These are phyloP conservation scores for Oryzias sinensis DNA, from an alignment of 2,797 vertebrate species.

Conservation along the genomic window DNA sequence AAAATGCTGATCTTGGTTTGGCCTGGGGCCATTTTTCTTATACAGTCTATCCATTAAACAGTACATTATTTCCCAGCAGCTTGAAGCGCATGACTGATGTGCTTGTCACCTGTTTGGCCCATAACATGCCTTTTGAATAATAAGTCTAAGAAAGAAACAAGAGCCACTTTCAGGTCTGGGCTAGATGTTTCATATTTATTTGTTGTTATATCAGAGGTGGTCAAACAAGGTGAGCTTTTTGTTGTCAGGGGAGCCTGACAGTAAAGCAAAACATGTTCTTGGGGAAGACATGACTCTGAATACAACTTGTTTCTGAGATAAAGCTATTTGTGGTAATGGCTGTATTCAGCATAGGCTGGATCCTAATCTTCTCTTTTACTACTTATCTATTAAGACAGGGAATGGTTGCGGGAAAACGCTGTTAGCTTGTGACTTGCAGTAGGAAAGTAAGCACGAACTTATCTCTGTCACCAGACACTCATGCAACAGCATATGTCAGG, in stretches of 20 bases:
- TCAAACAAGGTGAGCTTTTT: background rate
- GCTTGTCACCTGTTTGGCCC: slow-evolving; percentile 59
- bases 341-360: slow-evolving; percentile 42
- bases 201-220: slow-evolving; percentile 36
- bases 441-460: slow-evolving; percentile 54
- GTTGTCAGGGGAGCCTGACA: slow-evolving; percentile 20
- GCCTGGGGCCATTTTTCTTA: slow-evolving; percentile 71
- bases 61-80: slow-evolving; percentile 61
- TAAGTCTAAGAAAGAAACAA: slow-evolving; percentile 7
- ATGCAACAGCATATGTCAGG: slow-evolving; percentile 60
- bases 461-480: slow-evolving; percentile 67
- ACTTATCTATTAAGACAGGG: slow-evolving; percentile 45
- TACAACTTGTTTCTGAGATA: slow-evolving; percentile 52
- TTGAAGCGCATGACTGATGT: slow-evolving; percentile 63
- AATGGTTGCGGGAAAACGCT: slow-evolving; percentile 41
- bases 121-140: slow-evolving; percentile 26
- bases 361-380: slow-evolving; percentile 48
- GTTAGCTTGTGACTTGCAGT: slow-evolving; percentile 43
- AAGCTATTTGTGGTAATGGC: slow-evolving; percentile 42
- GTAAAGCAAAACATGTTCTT: slow-evolving; percentile 25
- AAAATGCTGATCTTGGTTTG: slow-evolving; percentile 76
- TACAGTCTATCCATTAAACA: slow-evolving; percentile 66
- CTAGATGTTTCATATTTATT: slow-evolving; percentile 45
- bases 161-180: slow-evolving; percentile 29
- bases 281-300: slow-evolving; percentile 32